Evolutionary conservation across 2,797 vertebrate species (phyloP), one percentile per base, ranked within the genome.

Genomic region (Borostomias antarcticus): DNA sequence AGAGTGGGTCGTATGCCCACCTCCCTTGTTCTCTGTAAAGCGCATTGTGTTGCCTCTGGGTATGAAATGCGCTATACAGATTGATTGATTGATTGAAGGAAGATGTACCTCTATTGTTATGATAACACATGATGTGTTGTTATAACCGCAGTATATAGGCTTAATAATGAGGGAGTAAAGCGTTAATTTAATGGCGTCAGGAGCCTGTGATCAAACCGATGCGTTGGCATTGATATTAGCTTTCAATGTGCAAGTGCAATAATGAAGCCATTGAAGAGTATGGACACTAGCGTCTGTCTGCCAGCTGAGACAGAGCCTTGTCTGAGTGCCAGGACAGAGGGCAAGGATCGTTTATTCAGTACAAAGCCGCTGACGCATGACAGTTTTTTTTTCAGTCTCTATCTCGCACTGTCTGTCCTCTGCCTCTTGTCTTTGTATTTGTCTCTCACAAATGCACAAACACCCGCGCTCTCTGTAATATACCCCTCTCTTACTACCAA

Each of bases 341-440:
- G 3, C 9, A 32, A 13, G 8, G 58, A 45, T 60, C 23, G 17
- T 1, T 15, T 25, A 25, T 26, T 15, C 23, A 59, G 26, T 4
- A 43, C 23, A 23, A 43, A 43, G 40, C 58, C 43, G 58, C 58
- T 58, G 56, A 58, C 15, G 32, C 30, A 21, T 11, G 25, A 37
- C 19, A 4, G 7, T 60, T 13, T n/a, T 25, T 45, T 21, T 29
- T 21, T 4, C 37, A 40, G 40, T 30, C 25, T 29, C 58, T 29
- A 13, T 29, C 43, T 21, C 8, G 17, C 17, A 11, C 60, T 25
- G 10, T 60, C 37, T 28, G 25, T 43, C 58, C 15, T 28, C 37
- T 32, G 4, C 40, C n/a, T 58, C 13, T 11, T 45, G 4, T 23
- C 4, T 40, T 19, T 13, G 2, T 15, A 4, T 7, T 40, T 40